A percentile compares a stretch with the other conserved stretches of the same genome.
Evolutionary conservation across 2,797 vertebrate species (phyloP).

Genomic region (Danio kyathit): DNA sequence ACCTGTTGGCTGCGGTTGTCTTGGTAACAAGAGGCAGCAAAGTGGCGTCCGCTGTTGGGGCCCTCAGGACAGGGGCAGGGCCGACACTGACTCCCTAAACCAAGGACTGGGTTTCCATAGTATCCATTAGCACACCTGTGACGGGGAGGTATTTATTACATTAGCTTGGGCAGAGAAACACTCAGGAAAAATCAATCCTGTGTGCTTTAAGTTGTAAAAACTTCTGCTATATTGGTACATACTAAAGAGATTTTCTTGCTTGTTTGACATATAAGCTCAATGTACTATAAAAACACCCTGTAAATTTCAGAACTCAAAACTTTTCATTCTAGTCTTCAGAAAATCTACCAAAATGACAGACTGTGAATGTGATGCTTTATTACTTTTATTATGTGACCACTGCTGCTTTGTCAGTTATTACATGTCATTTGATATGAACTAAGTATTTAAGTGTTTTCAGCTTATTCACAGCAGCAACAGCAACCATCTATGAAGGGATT

Average conservation of each 20-base stretch:
- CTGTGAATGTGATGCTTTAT: no score
- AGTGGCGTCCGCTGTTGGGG: constrained; percentile 87
- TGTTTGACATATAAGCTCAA: constrained; percentile 92
- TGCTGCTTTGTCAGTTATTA: no score
- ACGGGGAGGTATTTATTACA: constrained; percentile 25
- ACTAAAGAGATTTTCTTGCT: constrained; percentile 60
- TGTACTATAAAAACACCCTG: no score
- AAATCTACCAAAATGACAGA: no score
- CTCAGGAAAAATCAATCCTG: neutral
- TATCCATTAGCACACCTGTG: constrained; percentile 88
- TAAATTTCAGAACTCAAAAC: no score
- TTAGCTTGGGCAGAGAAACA: neutral
- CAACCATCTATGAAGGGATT: no score
- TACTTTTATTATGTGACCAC: no score
- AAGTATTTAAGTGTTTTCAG: no score
- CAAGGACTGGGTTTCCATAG: constrained; percentile 89
- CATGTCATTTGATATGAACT: no score
- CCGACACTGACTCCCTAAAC: constrained; percentile 86
- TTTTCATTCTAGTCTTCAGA: no score
- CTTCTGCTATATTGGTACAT: neutral
- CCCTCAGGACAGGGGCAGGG: constrained; percentile 94
- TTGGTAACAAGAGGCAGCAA: constrained; percentile 92
- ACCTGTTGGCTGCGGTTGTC: constrained; percentile 88
- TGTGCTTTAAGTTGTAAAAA: neutral
- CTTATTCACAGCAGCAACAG: no score